A percentile compares a stretch with the other conserved stretches of the same genome.
Evolutionary conservation across 1,140 invertebrate species (phyloP).

Genomic region (Aphelinus atriplicis): DNA sequence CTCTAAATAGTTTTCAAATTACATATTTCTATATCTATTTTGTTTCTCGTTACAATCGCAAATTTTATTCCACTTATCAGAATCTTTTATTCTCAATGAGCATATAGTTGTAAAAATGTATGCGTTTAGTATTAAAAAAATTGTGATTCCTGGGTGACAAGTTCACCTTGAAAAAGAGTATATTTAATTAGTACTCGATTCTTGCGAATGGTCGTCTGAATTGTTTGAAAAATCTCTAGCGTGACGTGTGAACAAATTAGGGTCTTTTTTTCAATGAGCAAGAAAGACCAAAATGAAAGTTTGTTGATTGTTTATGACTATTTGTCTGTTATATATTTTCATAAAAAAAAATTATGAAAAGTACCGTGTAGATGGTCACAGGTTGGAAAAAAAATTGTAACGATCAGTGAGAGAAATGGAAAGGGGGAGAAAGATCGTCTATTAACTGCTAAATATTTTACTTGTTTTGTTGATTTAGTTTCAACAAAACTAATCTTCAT

Average conservation of each 20-base stretch:
- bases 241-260: too few species aligned
- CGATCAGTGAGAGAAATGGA: too few species aligned
- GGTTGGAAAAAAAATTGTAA: too few species aligned
- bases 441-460: neutral
- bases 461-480: neutral
- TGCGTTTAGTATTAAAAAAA: neutral
- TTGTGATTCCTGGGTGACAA: conserved; percentile 9
- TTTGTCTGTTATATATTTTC: neutral
- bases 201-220: neutral
- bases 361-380: neutral
- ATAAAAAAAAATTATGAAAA: neutral
- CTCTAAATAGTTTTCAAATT: conserved; percentile 8
- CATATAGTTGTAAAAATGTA: neutral
- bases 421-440: neutral
- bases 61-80: conserved; percentile 8
- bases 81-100: neutral
- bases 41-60: conserved; percentile 1
- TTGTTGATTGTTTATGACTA: neutral
- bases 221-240: neutral
- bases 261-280: neutral
- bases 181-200: neutral
- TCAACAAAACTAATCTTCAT: neutral
- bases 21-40: neutral
- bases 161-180: conserved; percentile 12
- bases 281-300: neutral